These are phyloP conservation scores for Akabosia matsudoensis DNA, from an alignment of 1,140 invertebrate genomes.

Conservation along the genomic window DNA sequence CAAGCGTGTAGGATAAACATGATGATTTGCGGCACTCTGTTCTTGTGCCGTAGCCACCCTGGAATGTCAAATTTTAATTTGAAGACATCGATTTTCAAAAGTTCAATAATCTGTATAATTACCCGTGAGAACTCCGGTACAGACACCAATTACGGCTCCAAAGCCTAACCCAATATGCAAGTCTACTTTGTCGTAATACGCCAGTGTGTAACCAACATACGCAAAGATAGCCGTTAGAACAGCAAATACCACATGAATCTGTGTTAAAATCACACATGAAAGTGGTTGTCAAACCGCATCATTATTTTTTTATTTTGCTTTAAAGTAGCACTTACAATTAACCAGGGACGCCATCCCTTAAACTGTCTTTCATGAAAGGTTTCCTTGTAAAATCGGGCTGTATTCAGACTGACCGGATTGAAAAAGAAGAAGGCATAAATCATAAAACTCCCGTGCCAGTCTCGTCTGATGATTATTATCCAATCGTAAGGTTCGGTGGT, in stretches of 20 bases:
- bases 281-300: no score
- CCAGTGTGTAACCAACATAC: not conserved
- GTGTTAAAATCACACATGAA: no score
- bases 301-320: no score
- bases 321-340: not conserved
- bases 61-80: not conserved
- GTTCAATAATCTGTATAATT: not conserved
- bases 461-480: not conserved
- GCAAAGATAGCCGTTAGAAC: not conserved
- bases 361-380: not conserved
- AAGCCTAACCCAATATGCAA: not conserved
- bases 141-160: not conserved
- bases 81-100: not conserved
- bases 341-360: not conserved
- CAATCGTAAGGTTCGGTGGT: not conserved
- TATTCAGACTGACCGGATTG: not conserved
- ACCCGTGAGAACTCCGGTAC: not conserved
- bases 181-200: not conserved
- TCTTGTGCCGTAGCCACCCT: not conserved
- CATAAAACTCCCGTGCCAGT: not conserved
- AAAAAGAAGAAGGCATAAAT: slow-evolving; percentile 20
- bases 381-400: slow-evolving; percentile 3
- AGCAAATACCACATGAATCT: slow-evolving; percentile 1
- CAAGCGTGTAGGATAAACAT: slow-evolving; percentile 7
- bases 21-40: not conserved